Percentiles rank a stretch among this genome's conserved stretches.
Conservation (phyloP, 2,113 vertebrate genomes). For the Camelus dromedarius region DNA sequence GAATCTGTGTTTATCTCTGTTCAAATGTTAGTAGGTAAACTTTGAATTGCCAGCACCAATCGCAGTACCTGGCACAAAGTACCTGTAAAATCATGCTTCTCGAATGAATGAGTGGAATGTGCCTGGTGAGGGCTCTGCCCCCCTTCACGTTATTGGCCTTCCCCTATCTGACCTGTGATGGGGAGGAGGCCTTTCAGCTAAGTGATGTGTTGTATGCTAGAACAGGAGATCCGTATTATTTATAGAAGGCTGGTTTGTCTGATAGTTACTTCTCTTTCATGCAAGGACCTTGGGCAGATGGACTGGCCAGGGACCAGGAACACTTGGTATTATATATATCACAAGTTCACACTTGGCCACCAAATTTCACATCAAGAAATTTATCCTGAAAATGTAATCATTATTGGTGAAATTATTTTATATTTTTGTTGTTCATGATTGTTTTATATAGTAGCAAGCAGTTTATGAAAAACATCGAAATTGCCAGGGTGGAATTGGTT, state of each 20-base stretch:
- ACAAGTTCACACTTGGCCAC: not conserved
- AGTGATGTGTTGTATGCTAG: not conserved
- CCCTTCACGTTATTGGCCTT: not conserved
- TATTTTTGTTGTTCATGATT: not conserved
- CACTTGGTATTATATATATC: not conserved
- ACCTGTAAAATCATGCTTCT: not conserved
- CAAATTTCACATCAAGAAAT: constrained; percentile 2
- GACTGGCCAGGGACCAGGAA: not conserved
- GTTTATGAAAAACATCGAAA: not conserved
- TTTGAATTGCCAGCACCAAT: not conserved
- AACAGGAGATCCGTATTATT: not conserved
- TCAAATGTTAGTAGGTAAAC: not conserved
- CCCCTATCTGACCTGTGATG: not conserved
- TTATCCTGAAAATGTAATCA: constrained; percentile 5
- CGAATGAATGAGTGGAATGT: not conserved
- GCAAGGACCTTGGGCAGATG: not conserved
- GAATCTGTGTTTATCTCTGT: not conserved
- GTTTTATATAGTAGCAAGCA: constrained; percentile 1
- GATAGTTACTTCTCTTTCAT: not conserved
- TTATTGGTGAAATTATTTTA: not conserved
- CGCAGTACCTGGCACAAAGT: not conserved
- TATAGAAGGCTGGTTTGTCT: not conserved
- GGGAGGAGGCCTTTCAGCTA: not conserved
- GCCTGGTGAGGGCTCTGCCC: not conserved
- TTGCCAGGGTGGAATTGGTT: not conserved